A percentile compares a stretch with the other conserved stretches of the same genome.
Conservation (phyloP, 1,140 invertebrate genomes). For the Pantala flavescens region DNA sequence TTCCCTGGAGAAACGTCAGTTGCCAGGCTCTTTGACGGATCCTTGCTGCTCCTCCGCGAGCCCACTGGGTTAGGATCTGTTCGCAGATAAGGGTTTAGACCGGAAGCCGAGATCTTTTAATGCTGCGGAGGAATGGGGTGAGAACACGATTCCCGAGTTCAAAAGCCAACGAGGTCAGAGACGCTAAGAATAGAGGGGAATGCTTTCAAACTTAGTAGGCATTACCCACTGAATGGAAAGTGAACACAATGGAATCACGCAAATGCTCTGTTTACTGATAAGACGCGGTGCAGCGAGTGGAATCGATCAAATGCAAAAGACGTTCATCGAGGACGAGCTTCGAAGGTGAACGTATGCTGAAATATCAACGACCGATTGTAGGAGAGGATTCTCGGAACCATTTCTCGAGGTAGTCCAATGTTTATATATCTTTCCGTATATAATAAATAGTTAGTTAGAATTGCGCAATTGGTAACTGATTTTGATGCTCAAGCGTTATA, state of each 20-base stretch:
- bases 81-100: background rate
- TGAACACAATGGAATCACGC: background rate
- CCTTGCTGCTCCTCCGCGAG: background rate
- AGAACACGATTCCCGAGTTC: conserved; percentile 6
- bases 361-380: too few species aligned
- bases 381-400: too few species aligned
- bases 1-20: too few species aligned
- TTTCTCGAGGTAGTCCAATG: too few species aligned
- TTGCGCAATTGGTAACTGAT: too few species aligned
- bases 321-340: too few species aligned
- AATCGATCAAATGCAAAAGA: background rate
- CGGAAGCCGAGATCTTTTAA: conserved; percentile 1
- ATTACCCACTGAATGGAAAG: background rate
- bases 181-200: conserved; percentile 6
- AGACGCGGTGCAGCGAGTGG: background rate
- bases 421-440: too few species aligned
- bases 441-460: too few species aligned
- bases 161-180: background rate
- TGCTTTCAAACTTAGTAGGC: background rate
- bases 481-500: too few species aligned
- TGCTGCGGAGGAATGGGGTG: background rate
- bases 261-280: background rate
- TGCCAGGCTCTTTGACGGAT: too few species aligned
- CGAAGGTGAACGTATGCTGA: too few species aligned
- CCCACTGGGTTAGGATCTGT: background rate